Evolutionary conservation across 53 echinoderm and acorn worm species (phyloP), one percentile per base, ranked within the genome.

Genomic region (Patiria pectinifera): DNA sequence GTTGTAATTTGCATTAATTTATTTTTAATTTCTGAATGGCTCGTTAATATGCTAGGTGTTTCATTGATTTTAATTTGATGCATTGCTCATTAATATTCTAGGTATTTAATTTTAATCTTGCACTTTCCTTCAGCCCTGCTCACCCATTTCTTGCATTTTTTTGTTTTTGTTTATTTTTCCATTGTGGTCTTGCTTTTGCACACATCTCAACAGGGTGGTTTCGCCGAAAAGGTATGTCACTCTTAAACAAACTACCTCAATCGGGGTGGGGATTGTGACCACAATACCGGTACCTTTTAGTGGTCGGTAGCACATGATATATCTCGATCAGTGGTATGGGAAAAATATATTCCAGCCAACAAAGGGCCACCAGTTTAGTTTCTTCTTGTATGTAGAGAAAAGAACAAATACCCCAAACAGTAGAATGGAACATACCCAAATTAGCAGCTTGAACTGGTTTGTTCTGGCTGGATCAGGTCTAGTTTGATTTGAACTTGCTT

Each of bases 191-290:
- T 77, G 76, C 78, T 26, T 87, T 87, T 87, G 87, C 59, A 87
- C 61, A 72, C 87, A 59, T n/a, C 60, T 26, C 87, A 78, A 78
- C 87, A 77, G 87, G 87, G 87, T 87, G 87, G 87, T 87, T 87
- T 60, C 87, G 87, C 43, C 87, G 87, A 43, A 87, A 87, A 87
- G 87, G 87, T 87, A 87, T 44, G 87, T 87, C 21, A 58, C 9
- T 14, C 35, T 43, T 49, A 45, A 43, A 46, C 60, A 60, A 61
- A 61, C 83, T 16, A 35, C 62, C 61, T 60, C 9, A 83, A 35
- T 13, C 11, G 61, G 83, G 63, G 61, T n/a, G 58, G 45, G 48
- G 48, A 9, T 5, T 11, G 11, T 18, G 82, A 13, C 53, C 53
- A 12, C 9, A 46, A 45, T 46, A 21, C 77, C 26, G 13, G 26